Evolutionary conservation across 2,113 vertebrate species (phyloP).

Genomic region (Sigmodon hispidus): DNA sequence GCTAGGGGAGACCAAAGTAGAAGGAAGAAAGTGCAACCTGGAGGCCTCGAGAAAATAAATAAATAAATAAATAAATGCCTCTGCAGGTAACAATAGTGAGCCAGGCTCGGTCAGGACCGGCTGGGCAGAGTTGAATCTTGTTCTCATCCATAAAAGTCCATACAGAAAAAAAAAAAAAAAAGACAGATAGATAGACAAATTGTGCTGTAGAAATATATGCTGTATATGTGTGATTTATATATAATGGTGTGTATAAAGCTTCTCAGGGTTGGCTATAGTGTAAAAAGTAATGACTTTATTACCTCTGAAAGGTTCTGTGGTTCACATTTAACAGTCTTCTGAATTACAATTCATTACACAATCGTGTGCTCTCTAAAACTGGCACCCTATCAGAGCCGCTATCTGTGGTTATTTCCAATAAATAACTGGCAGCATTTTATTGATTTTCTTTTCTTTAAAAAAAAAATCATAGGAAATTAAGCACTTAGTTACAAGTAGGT

Average conservation of each 20-base stretch:
- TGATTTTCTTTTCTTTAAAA: constrained; percentile 81
- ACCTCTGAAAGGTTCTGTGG: constrained; percentile 86
- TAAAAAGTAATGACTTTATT: constrained; percentile 88
- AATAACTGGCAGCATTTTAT: constrained; percentile 83
- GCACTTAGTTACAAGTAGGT: constrained; percentile 85
- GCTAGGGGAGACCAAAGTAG: not conserved
- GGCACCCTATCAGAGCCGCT: constrained; percentile 78
- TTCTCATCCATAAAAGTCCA: constrained; percentile 64
- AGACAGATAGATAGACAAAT: constrained; percentile 26
- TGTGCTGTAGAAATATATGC: constrained; percentile 44
- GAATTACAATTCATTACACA: constrained; percentile 86
- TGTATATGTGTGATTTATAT: constrained; percentile 70
- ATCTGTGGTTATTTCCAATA: constrained; percentile 82
- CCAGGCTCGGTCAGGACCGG: constrained; percentile 42
- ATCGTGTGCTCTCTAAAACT: constrained; percentile 78
- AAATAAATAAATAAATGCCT: constrained; percentile 58
- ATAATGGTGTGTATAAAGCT: constrained; percentile 80
- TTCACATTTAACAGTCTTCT: constrained; percentile 84
- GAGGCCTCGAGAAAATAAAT: constrained; percentile 62
- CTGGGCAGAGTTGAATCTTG: constrained; percentile 63
- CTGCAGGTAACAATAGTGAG: constrained; percentile 69
- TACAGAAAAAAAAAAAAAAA: constrained; percentile 32
- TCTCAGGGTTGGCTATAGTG: constrained; percentile 82
- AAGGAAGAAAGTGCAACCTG: constrained; percentile 21
- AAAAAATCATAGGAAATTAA: constrained; percentile 85